These are phyloP conservation scores for Hippocampus guttulatus DNA, from an alignment of 2,113 vertebrate species.

Conservation along the genomic window DNA sequence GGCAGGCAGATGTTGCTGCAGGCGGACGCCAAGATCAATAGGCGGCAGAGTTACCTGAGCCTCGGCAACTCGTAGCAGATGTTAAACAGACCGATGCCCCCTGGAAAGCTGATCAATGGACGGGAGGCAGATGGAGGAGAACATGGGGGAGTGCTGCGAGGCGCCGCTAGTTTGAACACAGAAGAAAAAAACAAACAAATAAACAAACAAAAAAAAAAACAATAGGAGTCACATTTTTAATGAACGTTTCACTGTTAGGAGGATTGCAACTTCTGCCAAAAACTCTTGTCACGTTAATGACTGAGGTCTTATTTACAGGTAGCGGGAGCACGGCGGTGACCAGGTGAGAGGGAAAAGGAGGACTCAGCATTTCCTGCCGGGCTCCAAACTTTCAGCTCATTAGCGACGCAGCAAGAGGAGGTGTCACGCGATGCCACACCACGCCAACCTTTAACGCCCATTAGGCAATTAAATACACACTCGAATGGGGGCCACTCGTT, in stretches of 20 bases:
- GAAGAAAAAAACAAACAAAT: slow-evolving; percentile 20
- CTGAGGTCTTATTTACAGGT: slow-evolving; percentile 78
- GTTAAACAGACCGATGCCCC: slow-evolving; percentile 76
- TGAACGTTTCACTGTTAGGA: slow-evolving; percentile 60
- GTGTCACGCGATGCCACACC: slow-evolving; percentile 68
- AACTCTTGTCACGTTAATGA: slow-evolving; percentile 65
- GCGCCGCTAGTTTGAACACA: slow-evolving; percentile 44
- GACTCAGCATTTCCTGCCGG: slow-evolving; percentile 79
- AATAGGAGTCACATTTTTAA: slow-evolving; percentile 70
- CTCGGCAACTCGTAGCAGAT: slow-evolving; percentile 75
- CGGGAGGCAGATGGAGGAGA: slow-evolving; percentile 77
- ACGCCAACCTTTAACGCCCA: slow-evolving; percentile 72
- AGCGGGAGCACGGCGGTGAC: slow-evolving; percentile 65
- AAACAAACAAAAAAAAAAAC: slow-evolving; percentile 38
- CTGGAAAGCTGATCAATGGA: slow-evolving; percentile 78
- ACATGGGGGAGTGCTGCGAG: slow-evolving; percentile 65
- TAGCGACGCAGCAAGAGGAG: slow-evolving; percentile 69
- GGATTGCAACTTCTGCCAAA: slow-evolving; percentile 57
- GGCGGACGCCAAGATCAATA: slow-evolving; percentile 77
- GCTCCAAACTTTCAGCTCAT: slow-evolving; percentile 80
- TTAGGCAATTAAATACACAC: slow-evolving; percentile 69
- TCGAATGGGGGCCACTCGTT: slow-evolving; percentile 33
- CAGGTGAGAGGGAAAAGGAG: slow-evolving; percentile 64
- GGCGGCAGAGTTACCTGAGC: slow-evolving; percentile 75
- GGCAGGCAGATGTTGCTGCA: slow-evolving; percentile 76